These are phyloP conservation scores for Lonchura striata DNA, from an alignment of 2,113 vertebrate species.

Conservation along the genomic window DNA sequence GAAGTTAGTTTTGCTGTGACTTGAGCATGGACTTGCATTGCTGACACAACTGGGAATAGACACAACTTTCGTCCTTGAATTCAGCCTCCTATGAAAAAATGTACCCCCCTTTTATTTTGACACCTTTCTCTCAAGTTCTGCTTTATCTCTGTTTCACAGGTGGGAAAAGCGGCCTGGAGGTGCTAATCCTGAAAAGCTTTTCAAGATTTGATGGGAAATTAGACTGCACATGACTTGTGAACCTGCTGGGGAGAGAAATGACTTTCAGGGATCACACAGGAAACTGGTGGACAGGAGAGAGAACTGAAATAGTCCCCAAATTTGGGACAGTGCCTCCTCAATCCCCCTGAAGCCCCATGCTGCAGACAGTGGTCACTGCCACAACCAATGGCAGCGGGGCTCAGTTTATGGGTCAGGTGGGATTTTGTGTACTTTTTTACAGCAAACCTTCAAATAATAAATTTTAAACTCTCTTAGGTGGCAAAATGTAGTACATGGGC, in stretches of 20 bases:
- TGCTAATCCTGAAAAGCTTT: neutral
- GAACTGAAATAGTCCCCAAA: neutral
- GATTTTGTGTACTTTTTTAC: neutral
- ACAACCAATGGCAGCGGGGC: neutral
- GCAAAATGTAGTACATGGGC: neutral
- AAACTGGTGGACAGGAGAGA: neutral
- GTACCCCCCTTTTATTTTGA: neutral
- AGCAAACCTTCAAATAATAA: neutral
- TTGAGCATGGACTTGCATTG: neutral
- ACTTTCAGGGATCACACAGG: neutral
- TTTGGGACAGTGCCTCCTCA: neutral
- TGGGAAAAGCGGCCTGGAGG: neutral
- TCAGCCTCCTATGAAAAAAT: neutral
- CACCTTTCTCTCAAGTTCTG: neutral
- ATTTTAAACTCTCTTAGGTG: neutral
- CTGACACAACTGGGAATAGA: neutral
- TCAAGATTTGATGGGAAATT: neutral
- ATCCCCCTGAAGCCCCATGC: fast-evolving
- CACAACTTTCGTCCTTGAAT: fast-evolving
- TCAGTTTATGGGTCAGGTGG: neutral
- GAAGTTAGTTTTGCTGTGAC: neutral
- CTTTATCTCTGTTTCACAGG: neutral
- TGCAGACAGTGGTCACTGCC: neutral
- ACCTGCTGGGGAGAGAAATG: neutral
- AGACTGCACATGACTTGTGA: neutral